A percentile compares a stretch with the other conserved stretches of the same genome.
phyloP scores from a whole-genome alignment of 2,113 vertebrate species.

The Aptenodytes patagonicus region DNA sequence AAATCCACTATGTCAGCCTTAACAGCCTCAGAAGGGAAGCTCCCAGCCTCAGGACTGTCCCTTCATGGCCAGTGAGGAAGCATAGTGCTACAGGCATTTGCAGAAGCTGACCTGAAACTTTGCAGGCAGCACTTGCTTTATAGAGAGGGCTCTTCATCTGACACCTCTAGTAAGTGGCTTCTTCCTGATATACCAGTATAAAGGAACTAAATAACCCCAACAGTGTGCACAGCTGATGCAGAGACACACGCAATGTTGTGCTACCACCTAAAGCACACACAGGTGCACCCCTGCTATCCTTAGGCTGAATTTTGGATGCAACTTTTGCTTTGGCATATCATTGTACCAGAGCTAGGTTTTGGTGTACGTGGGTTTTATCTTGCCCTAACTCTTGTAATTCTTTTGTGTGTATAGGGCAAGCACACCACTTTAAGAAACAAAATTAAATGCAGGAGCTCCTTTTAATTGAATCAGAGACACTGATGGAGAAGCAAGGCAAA shows the following conservation, averaged over 20 bases:
- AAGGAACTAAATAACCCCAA: neutral
- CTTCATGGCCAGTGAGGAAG: neutral
- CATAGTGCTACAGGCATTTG: neutral
- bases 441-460: neutral
- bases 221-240: neutral
- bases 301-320: neutral
- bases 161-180: neutral
- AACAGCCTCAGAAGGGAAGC: neutral
- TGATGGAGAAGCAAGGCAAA: neutral
- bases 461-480: neutral
- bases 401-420: neutral
- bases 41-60: neutral
- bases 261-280: neutral
- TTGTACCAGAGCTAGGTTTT: neutral
- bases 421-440: neutral
- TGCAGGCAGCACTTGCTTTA: neutral
- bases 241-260: fast-evolving
- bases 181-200: neutral
- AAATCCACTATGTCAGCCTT: neutral
- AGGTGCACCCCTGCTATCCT: fast-evolving
- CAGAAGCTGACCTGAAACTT: neutral
- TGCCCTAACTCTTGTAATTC: neutral
- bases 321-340: neutral
- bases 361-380: neutral
- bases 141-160: neutral